Evolutionary conservation across 2,797 vertebrate species (phyloP), one percentile per base, ranked within the genome.

Genomic region (Oreortyx pictus): DNA sequence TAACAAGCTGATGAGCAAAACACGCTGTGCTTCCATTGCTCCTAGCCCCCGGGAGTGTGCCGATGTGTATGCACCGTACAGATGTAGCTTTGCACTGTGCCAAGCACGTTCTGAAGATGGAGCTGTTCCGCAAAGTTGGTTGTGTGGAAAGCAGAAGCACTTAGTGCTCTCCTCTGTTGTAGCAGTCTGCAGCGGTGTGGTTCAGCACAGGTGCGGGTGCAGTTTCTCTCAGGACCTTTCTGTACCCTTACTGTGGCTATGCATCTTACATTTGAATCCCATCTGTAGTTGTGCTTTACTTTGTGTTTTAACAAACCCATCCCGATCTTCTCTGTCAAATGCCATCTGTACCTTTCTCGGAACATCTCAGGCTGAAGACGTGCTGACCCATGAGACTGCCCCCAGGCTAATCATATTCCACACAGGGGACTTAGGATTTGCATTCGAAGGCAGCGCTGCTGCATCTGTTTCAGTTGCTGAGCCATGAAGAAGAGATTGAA

Each of bases 291-390:
- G 65, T 25, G 10, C 44, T 74, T 86, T 76, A 8, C 49, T 71
- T 86, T n/a, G 64, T 60, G 1, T 47, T 52, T 65, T 79, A 80
- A 79, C 86, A 77, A 81, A 84, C 74, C 60, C 62, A 23, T 76
- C 56, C 47, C 71, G 64, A 86, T 79, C 73, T 76, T 89, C 59
- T n/a, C 67, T 79, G 81, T 70, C 81, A 86, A 86, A 86, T 86
- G 67, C 47, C 61, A 65, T 61, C 89, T 91, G 50, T 88, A 39
- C 14, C 44, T 84, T 56, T 75, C 70, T 64, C 1, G 0, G 61
- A 82, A 88, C 46, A 23, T 65, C 73, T 54, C 67, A 59, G 61
- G 46, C 54, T 59, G 65, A 79, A 54, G 67, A 74, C 68, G 41
- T 79, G 76, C 64, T 86, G 74, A 46, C 88, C 14, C 0, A 18